These are phyloP conservation scores for Pollenia labialis DNA, from an alignment of 2,888 invertebrate species.

Conservation along the genomic window DNA sequence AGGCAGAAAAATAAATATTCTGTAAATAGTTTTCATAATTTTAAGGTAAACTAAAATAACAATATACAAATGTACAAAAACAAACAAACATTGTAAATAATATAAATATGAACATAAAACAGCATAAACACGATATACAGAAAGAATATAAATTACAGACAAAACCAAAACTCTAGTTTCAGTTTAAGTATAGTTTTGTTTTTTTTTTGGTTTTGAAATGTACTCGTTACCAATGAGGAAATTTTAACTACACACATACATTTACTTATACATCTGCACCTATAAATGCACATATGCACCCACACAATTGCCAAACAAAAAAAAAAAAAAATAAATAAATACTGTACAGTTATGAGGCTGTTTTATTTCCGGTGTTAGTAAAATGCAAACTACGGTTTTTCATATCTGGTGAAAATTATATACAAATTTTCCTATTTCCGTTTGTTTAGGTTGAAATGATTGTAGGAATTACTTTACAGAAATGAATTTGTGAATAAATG, in stretches of 20 bases:
- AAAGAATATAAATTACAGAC: constrained; percentile 44
- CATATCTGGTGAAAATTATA: constrained; percentile 45
- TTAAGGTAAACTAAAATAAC: constrained; percentile 22
- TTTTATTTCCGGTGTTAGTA: constrained; percentile 60
- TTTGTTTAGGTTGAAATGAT: constrained; percentile 33
- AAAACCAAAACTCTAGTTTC: constrained; percentile 29
- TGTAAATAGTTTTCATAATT: constrained; percentile 59
- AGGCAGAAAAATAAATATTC: constrained; percentile 37
- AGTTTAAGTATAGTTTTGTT: neutral
- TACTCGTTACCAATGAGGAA: constrained; percentile 44
- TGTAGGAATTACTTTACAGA: constrained; percentile 4
- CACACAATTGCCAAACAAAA: constrained; percentile 24
- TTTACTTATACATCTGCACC: neutral
- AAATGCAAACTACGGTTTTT: constrained; percentile 25
- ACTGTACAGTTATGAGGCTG: constrained; percentile 51
- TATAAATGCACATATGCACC: neutral
- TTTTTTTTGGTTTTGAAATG: neutral
- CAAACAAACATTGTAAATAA: constrained; percentile 19
- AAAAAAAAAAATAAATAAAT: neutral
- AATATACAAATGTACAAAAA: constrained; percentile 7
- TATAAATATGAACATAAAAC: neutral
- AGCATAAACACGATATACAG: neutral
- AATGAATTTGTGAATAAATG: neutral
- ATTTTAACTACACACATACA: neutral
- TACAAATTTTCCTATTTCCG: constrained; percentile 58